Evolutionary conservation across 1,140 invertebrate species (phyloP), one percentile per base, ranked within the genome.

Genomic region (Cyphomyrmex costatus): DNA sequence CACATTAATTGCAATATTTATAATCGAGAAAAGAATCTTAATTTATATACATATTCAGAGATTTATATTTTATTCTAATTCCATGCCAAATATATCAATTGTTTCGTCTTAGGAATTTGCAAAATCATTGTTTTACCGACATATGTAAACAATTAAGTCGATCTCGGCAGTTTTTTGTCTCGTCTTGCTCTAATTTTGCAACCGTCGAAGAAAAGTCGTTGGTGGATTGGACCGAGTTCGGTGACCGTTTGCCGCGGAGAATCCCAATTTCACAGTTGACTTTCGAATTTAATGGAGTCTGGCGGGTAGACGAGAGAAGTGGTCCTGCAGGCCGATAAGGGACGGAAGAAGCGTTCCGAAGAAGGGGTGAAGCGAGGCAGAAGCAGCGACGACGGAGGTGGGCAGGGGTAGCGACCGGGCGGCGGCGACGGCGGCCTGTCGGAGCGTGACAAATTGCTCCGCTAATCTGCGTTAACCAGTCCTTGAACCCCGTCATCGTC

Each of bases 401-500:
- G 63, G 74, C 70, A 70, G 68, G 51, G 70, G 74, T 56, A 56
- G 74, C 30, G 42, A 56, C 66, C 80, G 87, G 46, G 56, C 19
- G 36, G 60, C 56, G 53, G 33, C 78, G 82, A 10, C 86, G 88
- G 90, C 88, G 90, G 91, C 86, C 93, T 94, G 93, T 94, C 93
- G 92, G 89, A 93, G 92, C 92, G 93, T 94, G 93, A 94, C 93
- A 93, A 94, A 94, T 94, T 92, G 92, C 91, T 92, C 88, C 86
- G 93, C 93, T 93, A 94, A 94, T 94, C 93, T 94, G 93, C 92
- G 93, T 93, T 94, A 94, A 94, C 92, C 93, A 94, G 92, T 90
- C 92, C 92, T 93, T 93, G 89, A 93, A 89, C 88, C 91, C 89
- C 91, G 85, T 92, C 89, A 90, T 94, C 91, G 89, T 93, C 86